Percentiles rank a stretch among this genome's conserved stretches.
Conservation (phyloP, 2,888 invertebrate genomes). For the Cephonodes hylas region DNA sequence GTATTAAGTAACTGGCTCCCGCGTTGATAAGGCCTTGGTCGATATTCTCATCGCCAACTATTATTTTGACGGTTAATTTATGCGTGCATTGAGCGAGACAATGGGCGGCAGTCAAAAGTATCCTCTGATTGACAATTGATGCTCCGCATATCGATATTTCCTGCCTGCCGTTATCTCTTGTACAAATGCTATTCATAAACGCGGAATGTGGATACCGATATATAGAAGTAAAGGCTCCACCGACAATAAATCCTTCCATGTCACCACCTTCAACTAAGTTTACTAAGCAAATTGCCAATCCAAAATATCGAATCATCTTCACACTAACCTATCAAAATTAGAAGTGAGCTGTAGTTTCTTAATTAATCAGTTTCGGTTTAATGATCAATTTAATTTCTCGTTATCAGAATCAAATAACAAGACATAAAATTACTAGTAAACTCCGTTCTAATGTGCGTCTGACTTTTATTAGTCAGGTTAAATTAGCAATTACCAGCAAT, state of each 20-base stretch:
- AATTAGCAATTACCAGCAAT: too few species aligned
- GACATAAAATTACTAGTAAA: not conserved
- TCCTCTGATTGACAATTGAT: slow-evolving; percentile 29
- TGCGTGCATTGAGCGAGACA: slow-evolving; percentile 14
- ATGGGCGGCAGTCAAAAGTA: slow-evolving; percentile 25
- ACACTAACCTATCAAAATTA: not conserved
- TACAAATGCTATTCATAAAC: slow-evolving; percentile 20
- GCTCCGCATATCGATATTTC: slow-evolving; percentile 26
- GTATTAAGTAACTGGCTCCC: slow-evolving; percentile 23
- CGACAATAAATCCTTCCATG: slow-evolving; percentile 26
- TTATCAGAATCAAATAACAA: not conserved
- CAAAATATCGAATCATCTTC: not conserved
- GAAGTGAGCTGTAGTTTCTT: not conserved
- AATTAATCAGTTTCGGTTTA: slow-evolving; percentile 13
- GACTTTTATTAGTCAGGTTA: too few species aligned
- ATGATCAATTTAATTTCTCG: not conserved
- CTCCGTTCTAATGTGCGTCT: too few species aligned
- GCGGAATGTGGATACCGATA: slow-evolving; percentile 23
- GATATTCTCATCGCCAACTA: slow-evolving; percentile 19
- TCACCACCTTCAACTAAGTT: slow-evolving; percentile 6
- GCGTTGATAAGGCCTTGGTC: not conserved
- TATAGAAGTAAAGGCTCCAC: slow-evolving; percentile 20
- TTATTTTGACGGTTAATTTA: not conserved
- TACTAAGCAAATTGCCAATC: slow-evolving; percentile 2
- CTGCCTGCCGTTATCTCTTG: not conserved